Evolutionary conservation across 2,888 invertebrate genomes (phyloP).

Genomic region (Amphimallon solstitiale): DNA sequence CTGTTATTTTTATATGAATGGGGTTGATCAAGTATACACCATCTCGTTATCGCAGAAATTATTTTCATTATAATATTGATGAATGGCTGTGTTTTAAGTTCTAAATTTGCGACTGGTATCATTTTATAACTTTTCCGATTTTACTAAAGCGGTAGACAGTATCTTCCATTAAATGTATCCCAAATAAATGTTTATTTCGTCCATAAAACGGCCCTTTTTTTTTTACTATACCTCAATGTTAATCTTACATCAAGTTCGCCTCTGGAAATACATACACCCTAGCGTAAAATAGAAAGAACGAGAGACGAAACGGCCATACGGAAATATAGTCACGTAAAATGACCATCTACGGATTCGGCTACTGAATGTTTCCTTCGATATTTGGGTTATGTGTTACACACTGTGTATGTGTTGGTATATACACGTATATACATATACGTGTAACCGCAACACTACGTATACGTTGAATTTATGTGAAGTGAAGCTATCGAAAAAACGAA

Average conservation of each 20-base stretch:
- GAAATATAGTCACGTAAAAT: slow-evolving; percentile 31
- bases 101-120: too few relatives aligned
- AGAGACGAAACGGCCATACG: neutral
- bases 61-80: too few relatives aligned
- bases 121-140: neutral
- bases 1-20: too few relatives aligned
- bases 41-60: too few relatives aligned
- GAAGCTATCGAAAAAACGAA: neutral
- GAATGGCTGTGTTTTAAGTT: too few relatives aligned
- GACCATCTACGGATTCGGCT: slow-evolving; percentile 19
- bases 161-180: neutral
- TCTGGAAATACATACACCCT: slow-evolving; percentile 28
- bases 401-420: neutral
- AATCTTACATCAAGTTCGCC: slow-evolving; percentile 22
- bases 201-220: neutral
- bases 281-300: slow-evolving; percentile 24
- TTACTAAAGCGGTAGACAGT: neutral
- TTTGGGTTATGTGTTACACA: neutral
- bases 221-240: slow-evolving; percentile 12
- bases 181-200: slow-evolving; percentile 15
- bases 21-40: too few relatives aligned
- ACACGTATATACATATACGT: neutral
- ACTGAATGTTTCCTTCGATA: slow-evolving; percentile 23
- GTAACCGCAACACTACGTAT: slow-evolving; percentile 8
- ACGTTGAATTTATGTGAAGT: slow-evolving; percentile 8